These are phyloP conservation scores for Syngnathus scovelli DNA, from an alignment of 2,113 vertebrate genomes.

Conservation along the genomic window DNA sequence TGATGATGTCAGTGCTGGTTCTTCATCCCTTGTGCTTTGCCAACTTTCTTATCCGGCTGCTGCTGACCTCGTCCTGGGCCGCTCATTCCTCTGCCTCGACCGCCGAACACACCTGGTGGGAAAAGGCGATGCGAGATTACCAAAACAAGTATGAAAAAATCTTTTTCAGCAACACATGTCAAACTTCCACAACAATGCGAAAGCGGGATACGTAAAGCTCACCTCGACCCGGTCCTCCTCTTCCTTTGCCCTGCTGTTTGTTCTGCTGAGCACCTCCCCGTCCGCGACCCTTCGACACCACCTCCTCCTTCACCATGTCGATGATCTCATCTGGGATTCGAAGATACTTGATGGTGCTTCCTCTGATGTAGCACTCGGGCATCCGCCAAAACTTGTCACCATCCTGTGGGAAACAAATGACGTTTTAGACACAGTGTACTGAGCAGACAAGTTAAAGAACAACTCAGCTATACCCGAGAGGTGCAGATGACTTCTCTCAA, in stretches of 20 bases:
- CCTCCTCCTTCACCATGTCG: conserved; percentile 98
- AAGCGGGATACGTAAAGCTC: conserved; percentile 13
- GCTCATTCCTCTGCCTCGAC: conserved; percentile 81
- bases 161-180: neutral
- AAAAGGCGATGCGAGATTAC: no score
- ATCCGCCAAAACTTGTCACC: conserved; percentile 99
- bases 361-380: conserved; percentile 95
- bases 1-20: conserved; percentile 71
- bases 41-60: conserved; percentile 83
- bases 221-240: conserved; percentile 85
- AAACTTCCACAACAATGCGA: neutral
- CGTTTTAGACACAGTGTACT: neutral
- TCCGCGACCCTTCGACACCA: conserved; percentile 87
- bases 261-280: conserved; percentile 90
- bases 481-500: conserved; percentile 97
- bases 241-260: conserved; percentile 90
- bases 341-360: conserved; percentile 97
- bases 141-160: no score
- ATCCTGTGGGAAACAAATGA: conserved; percentile 66
- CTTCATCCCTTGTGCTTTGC: conserved; percentile 82
- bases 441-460: neutral
- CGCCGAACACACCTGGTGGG: conserved; percentile 84
- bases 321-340: conserved; percentile 96
- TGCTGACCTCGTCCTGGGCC: conserved; percentile 78
- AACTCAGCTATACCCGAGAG: conserved; percentile 75